Evolutionary conservation across 1,140 invertebrate genomes (phyloP), one percentile per base, ranked within the genome.

Genomic region (Drosophila ficusphila): DNA sequence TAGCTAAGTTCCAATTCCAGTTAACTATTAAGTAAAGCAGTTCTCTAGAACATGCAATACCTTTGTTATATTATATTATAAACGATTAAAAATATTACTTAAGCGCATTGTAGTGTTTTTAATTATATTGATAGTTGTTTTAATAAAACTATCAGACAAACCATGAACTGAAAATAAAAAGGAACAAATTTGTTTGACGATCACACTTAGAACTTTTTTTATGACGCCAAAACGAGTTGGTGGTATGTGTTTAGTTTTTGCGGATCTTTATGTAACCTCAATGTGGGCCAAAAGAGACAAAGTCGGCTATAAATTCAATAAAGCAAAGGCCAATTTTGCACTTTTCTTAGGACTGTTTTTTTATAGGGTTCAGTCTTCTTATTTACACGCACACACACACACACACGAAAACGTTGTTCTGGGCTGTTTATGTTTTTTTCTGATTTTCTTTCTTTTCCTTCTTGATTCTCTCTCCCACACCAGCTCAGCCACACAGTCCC

Each of bases 401-500:
- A 44, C 14, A 39, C 16, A 41, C 33, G 39, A 54, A 47, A 52
- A 64, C 74, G 58, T 53, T 57, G 54, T 72, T 76, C 77, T 75
- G 76, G 68, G 53, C 78, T 82, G 67, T 81, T 81, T 82, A 82
- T 82, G 69, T 79, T 68, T 76, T 76, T 64, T 47, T 36, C 31
- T 69, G 48, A 72, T 58, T 51, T 48, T 72, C 67, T 52, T 70
- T 56, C 14, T 19, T 54, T 68, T 51, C 49, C 38, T 51, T 53
- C 42, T 41, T 21, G 42, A 42, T 58, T 44, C 36, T 68, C 60
- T 48, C 72, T 49, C 56, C 58, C 71, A 64, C 71, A 53, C 31
- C 36, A 19, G 14, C 52, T 18, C 27, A 34, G 64, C 34, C 16
- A 54, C 19, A 36, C 27, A 71, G 5, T 23, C 5, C 41, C 27